Conservation (phyloP, 2,113 vertebrate species). For the Myotis davidii region DNA sequence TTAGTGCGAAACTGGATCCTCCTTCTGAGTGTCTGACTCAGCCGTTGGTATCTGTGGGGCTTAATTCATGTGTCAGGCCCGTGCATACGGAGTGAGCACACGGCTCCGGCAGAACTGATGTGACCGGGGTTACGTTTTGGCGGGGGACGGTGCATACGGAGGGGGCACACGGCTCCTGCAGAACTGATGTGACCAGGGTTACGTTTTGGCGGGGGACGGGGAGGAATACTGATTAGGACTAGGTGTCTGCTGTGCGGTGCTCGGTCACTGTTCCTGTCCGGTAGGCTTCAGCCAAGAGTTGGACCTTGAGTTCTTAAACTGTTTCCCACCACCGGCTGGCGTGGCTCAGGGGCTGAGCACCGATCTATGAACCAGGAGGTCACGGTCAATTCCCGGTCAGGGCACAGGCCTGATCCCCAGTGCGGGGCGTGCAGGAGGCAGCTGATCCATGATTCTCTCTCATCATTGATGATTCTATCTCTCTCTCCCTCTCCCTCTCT, state of each 20-base stretch:
- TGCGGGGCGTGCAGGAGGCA: no score
- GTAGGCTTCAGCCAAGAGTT: neutral
- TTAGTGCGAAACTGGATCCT: neutral
- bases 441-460: no score
- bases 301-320: neutral
- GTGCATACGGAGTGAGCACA: neutral
- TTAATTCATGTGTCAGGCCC: neutral
- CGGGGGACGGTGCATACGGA: fast-evolving
- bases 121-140: no score
- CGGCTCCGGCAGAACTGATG: neutral
- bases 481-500: no score
- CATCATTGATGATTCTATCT: no score
- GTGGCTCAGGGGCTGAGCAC: no score
- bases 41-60: neutral
- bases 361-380: no score
- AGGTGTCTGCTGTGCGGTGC: neutral
- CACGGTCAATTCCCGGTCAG: no score
- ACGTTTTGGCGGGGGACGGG: neutral
- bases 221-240: neutral
- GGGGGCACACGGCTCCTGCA: neutral
- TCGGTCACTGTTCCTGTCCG: neutral
- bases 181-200: neutral
- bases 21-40: neutral
- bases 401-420: no score
- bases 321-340: neutral